Evolutionary conservation across 2,888 invertebrate species (phyloP), one percentile per base, ranked within the genome.

Genomic region (Myopa tessellatipennis): DNA sequence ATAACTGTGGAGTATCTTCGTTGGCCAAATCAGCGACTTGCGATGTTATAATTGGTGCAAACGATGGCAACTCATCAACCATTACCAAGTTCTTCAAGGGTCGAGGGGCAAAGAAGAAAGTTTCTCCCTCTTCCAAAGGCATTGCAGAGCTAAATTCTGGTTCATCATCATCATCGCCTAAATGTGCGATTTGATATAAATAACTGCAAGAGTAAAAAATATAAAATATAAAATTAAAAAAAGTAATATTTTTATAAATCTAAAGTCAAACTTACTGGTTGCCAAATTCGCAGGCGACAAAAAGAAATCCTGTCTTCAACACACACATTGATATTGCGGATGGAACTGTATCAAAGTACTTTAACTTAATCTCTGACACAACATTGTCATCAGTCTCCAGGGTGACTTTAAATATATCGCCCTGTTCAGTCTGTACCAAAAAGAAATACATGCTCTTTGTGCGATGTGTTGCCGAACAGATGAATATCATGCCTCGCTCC

Each of bases 361-460:
- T 99, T 14, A 99, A 90, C 85, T 98, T 98, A 81, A 99, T 98
- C 90, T 99, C 99, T 0, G 98, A 98, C 8, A 98, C 99, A 91
- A 99, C 96, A 86, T 99, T 99, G 83, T 98, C 98, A 89, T 98
- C 98, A 26, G 96, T 97, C 89, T 98, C 98, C 68, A 99, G 91
- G 0, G 98, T 99, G 45, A 99, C 95, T 89, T 97, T 97, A 87
- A 98, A 98, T 75, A 98, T 94, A 88, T 97, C 97, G 0, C 98
- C 98, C 88, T 99, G 99, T 88, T 99, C 99, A 5, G 99, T 99
- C 91, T 99, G 99, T 5, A 98, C 97, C 86, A 99, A 90, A 90
- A 99, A 99, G 91, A 99, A 99, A 89, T 98, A 99, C 98, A 99
- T 98, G 45, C 97, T 96, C 89, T 99, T 99, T 0, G 99, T 99